Conservation (phyloP, 2,113 vertebrate species). For the Ageneiosus marmoratus region DNA sequence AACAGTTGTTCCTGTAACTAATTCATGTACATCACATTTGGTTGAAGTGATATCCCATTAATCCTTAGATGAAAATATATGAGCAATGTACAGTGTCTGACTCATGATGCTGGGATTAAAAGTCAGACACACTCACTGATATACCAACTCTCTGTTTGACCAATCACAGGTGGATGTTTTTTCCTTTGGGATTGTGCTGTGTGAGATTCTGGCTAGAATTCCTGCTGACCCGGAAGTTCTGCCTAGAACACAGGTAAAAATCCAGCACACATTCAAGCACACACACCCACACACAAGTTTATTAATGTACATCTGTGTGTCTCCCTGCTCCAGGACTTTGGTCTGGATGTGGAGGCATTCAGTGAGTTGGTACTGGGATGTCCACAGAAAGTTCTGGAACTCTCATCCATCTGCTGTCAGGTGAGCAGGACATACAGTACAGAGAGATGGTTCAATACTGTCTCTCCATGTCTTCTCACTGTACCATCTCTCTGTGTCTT, state of each 20-base stretch:
- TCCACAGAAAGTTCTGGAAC: slow-evolving; percentile 65
- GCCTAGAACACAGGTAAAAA: slow-evolving; percentile 73
- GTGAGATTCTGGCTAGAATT: slow-evolving; percentile 76
- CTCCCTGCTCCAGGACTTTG: slow-evolving; percentile 68
- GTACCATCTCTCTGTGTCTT: too few relatives aligned
- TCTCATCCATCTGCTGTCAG: slow-evolving; percentile 70
- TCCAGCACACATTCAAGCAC: background rate
- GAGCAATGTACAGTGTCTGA: background rate
- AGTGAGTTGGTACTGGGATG: slow-evolving; percentile 70
- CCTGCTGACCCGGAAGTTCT: slow-evolving; percentile 77
- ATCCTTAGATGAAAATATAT: background rate
- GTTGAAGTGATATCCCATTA: background rate
- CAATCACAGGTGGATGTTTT: slow-evolving; percentile 76
- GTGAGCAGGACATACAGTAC: slow-evolving; percentile 1
- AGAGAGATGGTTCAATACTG: too few relatives aligned
- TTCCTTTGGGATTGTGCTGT: slow-evolving; percentile 78
- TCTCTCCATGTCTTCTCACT: too few relatives aligned
- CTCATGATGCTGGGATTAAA: background rate
- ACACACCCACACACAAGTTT: background rate
- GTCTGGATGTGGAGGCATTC: slow-evolving; percentile 72
- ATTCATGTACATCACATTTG: background rate
- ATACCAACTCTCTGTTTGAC: background rate
- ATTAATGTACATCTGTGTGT: slow-evolving; percentile 13
- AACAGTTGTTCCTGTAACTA: background rate
- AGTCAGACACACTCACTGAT: background rate